A percentile compares a stretch with the other conserved stretches of the same genome.
phyloP scores from a whole-genome alignment of 2,888 invertebrate species.

The Caradrina clavipalpis region DNA sequence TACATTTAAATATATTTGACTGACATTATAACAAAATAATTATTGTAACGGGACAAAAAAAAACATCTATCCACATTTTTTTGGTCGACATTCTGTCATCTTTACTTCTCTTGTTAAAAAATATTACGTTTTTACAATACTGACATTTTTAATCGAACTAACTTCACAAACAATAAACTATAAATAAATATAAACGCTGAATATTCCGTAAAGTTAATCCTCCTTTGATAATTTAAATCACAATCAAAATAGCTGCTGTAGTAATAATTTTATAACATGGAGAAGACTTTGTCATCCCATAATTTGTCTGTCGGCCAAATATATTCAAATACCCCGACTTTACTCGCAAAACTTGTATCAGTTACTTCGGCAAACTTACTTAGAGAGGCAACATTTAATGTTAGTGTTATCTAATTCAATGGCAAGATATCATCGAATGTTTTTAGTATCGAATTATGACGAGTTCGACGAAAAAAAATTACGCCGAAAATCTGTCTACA shows the following conservation, averaged over 20 bases:
- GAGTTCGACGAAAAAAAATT: constrained; percentile 30
- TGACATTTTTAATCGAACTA: constrained; percentile 23
- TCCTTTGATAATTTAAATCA: constrained; percentile 45
- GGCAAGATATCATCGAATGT: constrained; percentile 77
- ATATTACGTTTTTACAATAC: constrained; percentile 36
- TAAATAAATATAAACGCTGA: constrained; percentile 53
- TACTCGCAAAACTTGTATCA: constrained; percentile 26
- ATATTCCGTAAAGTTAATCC: constrained; percentile 37
- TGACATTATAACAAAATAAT: neutral
- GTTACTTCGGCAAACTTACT: constrained; percentile 45
- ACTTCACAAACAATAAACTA: constrained; percentile 39
- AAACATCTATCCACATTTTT: neutral
- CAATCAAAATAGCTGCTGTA: constrained; percentile 52
- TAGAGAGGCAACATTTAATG: constrained; percentile 66
- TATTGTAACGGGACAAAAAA: neutral
- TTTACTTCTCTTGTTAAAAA: constrained; percentile 1
- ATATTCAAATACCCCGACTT: constrained; percentile 24
- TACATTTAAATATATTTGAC: constrained; percentile 35
- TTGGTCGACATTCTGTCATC: neutral
- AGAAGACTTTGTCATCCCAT: neutral
- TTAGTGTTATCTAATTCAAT: constrained; percentile 68
- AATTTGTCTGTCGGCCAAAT: constrained; percentile 9
- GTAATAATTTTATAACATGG: constrained; percentile 20
- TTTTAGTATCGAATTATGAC: constrained; percentile 52
- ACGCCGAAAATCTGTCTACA: constrained; percentile 31